Evolutionary conservation across 2,113 vertebrate genomes (phyloP).

Genomic region (Seriola dumerili): DNA sequence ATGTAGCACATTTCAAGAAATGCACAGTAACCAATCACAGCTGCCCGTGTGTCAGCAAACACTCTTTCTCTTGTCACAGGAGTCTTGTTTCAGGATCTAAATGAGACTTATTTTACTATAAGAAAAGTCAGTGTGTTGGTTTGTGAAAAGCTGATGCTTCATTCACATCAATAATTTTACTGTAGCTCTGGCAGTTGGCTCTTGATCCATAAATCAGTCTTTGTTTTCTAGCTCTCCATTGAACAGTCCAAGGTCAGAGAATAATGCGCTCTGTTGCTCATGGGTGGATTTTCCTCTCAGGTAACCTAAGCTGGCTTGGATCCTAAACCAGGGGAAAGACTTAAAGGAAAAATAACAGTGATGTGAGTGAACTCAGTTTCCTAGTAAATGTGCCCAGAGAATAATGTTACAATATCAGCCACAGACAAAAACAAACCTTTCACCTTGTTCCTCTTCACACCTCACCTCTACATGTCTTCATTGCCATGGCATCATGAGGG

Average conservation of each 20-base stretch:
- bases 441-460: conserved; percentile 31
- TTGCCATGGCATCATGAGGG: conserved; percentile 56
- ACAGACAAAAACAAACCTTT: conserved; percentile 13
- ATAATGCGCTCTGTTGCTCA: conserved; percentile 8
- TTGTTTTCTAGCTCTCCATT: conserved; percentile 5
- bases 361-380: conserved; percentile 16
- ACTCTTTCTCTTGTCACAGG: not conserved
- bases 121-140: not conserved
- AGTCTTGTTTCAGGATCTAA: conserved; percentile 5
- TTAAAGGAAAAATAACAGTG: conserved; percentile 14
- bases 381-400: conserved; percentile 21
- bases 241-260: conserved; percentile 25
- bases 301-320: not conserved
- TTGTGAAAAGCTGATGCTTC: conserved; percentile 19
- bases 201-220: conserved; percentile 1
- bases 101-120: conserved; percentile 3
- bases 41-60: conserved; percentile 4
- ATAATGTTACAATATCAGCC: not conserved
- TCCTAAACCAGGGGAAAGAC: conserved; percentile 18
- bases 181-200: not conserved
- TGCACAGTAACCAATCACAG: not conserved
- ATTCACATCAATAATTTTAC: conserved; percentile 1
- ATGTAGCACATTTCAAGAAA: conserved; percentile 1
- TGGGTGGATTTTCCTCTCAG: conserved; percentile 9
- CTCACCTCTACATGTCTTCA: conserved; percentile 34